Base-by-base conservation (phyloP, 2,797 vertebrate species). In the Loriculus beryllinus region DNA sequence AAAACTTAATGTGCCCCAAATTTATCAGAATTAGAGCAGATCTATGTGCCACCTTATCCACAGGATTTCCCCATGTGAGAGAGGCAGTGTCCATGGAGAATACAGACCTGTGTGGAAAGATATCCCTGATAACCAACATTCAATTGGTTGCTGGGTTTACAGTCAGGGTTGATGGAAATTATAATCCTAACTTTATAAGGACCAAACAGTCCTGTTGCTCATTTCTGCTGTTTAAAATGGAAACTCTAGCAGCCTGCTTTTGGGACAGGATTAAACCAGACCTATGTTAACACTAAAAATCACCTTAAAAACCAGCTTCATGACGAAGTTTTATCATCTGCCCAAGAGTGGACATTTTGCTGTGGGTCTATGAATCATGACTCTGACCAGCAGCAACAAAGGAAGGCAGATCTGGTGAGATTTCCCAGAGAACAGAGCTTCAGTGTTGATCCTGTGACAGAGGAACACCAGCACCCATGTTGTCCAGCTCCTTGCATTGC, bases 391-490 rank as follows among this genome's bases (percentile, higher is more conserved):
- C 33, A 65, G 48, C 29, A 48, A 17, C 42, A 48, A 29, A 64
- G 52, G 43, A 56, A 39, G 39, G 43, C 62, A 68, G 22, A 10
- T 47, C 49, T 72, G 57, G 7, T 37, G 74, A 16, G 5, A 3
- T 25, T 83, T 71, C 31, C 7, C 35, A 23, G 39, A 79, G 19
- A 37, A 45, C 37, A 25, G 6, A 9, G 54, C 33, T 74, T 65
- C 54, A 7, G 14, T 28, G 6, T 26, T 1, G 2, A 15, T 40
- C 39, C 45, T 33, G 35, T 43, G 35, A 18, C 31, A 21, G 4
- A 25, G 42, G 29, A 62, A 22, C 28, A 78, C 39, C 42, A 57
- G 45, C 0, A 0, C 14, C 35, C 16, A 3, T 6, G 7, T 29
- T 69, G 39, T 52, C 43, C 64, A 75, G 2, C 5, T 64, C 35